These are phyloP conservation scores for Candoia aspera DNA, from an alignment of 2,113 vertebrate genomes.

Conservation along the genomic window DNA sequence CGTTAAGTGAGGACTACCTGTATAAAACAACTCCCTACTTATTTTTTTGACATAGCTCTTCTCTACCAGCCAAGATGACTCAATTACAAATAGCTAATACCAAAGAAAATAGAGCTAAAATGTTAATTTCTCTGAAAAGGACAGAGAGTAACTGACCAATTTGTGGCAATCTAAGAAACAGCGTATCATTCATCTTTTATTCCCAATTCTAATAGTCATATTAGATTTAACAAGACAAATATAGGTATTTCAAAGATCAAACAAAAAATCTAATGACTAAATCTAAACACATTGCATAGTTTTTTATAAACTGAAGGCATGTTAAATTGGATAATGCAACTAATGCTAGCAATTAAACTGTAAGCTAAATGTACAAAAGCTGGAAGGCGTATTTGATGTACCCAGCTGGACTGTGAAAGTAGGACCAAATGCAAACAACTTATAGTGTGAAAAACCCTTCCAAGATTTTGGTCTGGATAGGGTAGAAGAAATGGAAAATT, in stretches of 20 bases:
- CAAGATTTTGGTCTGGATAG: not conserved
- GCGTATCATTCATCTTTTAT: not conserved
- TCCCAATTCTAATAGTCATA: not conserved
- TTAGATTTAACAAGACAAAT: constrained; percentile 3
- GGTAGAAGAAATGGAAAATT: not conserved
- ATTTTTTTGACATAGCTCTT: constrained; percentile 24
- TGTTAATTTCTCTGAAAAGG: constrained; percentile 42
- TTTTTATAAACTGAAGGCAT: not conserved
- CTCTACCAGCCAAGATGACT: constrained; percentile 5
- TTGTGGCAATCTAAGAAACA: constrained; percentile 45
- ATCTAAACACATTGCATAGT: not conserved
- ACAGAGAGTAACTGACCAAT: constrained; percentile 34
- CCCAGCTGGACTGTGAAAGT: not conserved
- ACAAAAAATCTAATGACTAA: not conserved
- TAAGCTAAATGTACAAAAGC: not conserved
- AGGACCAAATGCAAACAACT: not conserved
- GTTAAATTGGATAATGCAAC: not conserved
- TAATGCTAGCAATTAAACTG: not conserved
- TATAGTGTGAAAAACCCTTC: not conserved
- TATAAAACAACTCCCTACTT: constrained; percentile 21
- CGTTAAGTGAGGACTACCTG: not conserved
- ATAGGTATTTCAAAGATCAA: not conserved
- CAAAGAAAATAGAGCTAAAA: constrained; percentile 31
- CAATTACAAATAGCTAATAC: constrained; percentile 43
- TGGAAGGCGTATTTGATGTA: not conserved